Base-by-base conservation (phyloP, 2,888 invertebrate genomes). In the Electrophaes corylata region DNA sequence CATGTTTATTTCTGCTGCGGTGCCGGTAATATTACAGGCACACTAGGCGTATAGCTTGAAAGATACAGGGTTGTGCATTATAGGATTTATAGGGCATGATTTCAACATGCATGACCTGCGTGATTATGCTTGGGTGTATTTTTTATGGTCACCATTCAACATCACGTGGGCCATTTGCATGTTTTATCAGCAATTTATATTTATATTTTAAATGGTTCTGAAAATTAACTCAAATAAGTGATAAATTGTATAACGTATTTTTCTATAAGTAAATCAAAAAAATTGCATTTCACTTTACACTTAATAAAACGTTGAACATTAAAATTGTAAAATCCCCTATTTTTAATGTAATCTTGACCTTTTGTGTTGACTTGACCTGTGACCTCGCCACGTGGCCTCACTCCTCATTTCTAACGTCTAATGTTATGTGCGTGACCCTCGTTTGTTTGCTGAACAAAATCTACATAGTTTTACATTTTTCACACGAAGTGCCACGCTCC, bases 381-480 rank as follows among this genome's bases (percentile, higher is more conserved):
- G 83, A 86, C 85, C 86, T 79, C 65, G 54, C 81, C 88, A 86
- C 89, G 88, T 87, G 89, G 84, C 70, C 66, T 64, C 68, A 57
- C 70, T 67, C 66, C 71, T 71, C 64, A 53, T 54, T 65, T 65
- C 68, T 67, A 63, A 62, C 64, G 69, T 65, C 69, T 73, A 69
- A 71, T 70, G 70, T 66, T 70, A 65, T 65, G 60, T 60, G 58
- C 60, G 50, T 72, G 71, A 78, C 78, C 83, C 80, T 70, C 67
- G 72, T 78, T 78, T 76, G 70, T 80, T 74, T 69, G 57, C 67
- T 71, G 73, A 72, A 62, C 44, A 61, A 72, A 73, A 76, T 75
- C 66, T 74, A 71, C 75, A 76, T 80, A 62, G 53, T 75, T 78
- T 75, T 72, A 75, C 52, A 75, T 76, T 76, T 77, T 75, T 77